Conservation (phyloP, 1,140 invertebrate genomes). For the Harpegnathos saltator region DNA sequence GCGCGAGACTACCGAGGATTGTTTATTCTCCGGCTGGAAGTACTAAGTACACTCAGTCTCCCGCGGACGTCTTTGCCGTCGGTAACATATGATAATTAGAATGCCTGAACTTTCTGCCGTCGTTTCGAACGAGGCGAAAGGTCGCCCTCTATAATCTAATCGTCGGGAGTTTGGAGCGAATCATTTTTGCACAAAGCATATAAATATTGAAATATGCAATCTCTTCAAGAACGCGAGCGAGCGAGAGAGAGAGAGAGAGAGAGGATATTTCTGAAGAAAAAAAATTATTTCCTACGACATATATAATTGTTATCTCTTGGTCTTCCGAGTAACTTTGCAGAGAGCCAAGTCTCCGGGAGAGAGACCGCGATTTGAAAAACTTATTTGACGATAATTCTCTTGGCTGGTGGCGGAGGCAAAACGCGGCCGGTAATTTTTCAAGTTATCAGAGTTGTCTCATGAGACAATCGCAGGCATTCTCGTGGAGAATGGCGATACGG, state of each 20-base stretch:
- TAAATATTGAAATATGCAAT: neutral
- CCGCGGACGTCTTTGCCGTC: too few relatives aligned
- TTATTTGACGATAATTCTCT: neutral
- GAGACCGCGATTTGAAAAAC: neutral
- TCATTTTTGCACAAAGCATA: neutral
- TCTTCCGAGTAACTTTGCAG: neutral
- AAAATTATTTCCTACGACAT: neutral
- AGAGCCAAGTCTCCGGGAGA: neutral
- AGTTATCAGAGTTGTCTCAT: conserved; percentile 58
- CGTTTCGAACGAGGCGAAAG: too few relatives aligned
- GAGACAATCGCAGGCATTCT: conserved; percentile 57
- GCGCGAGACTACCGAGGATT: conserved; percentile 60
- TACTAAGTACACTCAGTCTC: conserved; percentile 16
- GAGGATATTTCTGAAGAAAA: too few relatives aligned
- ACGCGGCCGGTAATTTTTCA: conserved; percentile 60
- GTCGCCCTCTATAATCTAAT: too few relatives aligned
- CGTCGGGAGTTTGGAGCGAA: neutral
- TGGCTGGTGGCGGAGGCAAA: neutral
- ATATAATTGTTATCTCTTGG: neutral
- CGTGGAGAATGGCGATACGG: conserved; percentile 68
- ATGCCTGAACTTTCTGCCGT: too few relatives aligned
- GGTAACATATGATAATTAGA: too few relatives aligned
- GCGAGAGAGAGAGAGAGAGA: too few relatives aligned
- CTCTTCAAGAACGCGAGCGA: too few relatives aligned
- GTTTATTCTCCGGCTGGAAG: conserved; percentile 35